phyloP scores from a whole-genome alignment of 1,140 invertebrate genomes.

The Andrena cerasifolii region DNA sequence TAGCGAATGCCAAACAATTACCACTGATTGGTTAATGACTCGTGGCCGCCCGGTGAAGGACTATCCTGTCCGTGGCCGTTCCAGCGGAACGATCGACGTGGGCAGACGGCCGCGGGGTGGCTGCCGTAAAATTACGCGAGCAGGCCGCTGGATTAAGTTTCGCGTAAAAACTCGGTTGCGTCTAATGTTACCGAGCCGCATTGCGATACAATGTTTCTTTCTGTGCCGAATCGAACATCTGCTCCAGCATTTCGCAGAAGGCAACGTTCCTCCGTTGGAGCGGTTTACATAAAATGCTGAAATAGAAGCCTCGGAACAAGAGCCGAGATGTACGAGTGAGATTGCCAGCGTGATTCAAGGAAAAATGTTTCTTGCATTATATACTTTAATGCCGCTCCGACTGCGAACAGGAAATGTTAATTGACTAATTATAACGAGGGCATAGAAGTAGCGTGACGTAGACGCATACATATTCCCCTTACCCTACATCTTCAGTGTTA shows the following conservation, averaged over 20 bases:
- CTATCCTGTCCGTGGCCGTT: conserved; percentile 55
- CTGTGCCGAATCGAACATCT: too few relatives aligned
- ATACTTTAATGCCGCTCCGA: not conserved
- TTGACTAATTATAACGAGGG: conserved; percentile 35
- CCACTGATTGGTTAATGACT: conserved; percentile 68
- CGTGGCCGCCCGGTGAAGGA: conserved; percentile 58
- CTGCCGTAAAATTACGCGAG: conserved; percentile 33
- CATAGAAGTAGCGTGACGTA: conserved; percentile 7
- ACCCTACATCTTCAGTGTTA: not conserved
- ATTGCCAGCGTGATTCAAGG: not conserved
- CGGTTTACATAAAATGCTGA: too few relatives aligned
- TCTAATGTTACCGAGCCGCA: not conserved
- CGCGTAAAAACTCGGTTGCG: not conserved
- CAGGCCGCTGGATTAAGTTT: not conserved
- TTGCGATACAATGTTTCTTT: too few relatives aligned
- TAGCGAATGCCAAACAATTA: conserved; percentile 67
- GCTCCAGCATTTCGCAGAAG: too few relatives aligned
- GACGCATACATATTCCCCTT: conserved; percentile 12
- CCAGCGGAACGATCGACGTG: conserved; percentile 34
- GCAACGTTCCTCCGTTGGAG: too few relatives aligned
- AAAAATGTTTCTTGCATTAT: conserved; percentile 5
- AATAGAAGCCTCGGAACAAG: not conserved
- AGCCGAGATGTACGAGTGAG: not conserved
- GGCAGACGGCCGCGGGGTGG: not conserved
- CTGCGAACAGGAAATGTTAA: conserved; percentile 33